Base-by-base conservation (phyloP, 2,797 vertebrate genomes). In the Falco cherrug region DNA sequence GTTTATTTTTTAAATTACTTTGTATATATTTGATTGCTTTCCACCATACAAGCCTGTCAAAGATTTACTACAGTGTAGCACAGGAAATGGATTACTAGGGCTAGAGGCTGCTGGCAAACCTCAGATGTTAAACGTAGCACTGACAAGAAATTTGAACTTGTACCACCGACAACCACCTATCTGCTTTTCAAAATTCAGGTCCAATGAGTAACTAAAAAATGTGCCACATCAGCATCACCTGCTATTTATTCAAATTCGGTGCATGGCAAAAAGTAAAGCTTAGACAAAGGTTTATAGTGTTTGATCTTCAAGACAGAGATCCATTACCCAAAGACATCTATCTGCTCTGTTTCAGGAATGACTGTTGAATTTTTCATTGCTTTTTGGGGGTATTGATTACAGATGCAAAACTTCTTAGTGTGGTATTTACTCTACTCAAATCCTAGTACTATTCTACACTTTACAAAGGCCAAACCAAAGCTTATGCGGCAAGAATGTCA, bases 1-100 rank as follows among this genome's bases (percentile, higher is more conserved):
- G 75, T 51, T 89, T 94, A 63, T 85, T 85, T 92, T 93, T 82
- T 2, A 79, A 79, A 76, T 87, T 59, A 51, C 47, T 93, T 87
- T 4, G 8, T 60, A 73, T 64, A 84, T 35, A 76, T 93, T 68
- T 78, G 57, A 77, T 69, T 80, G 75, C 56, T 87, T 92, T 64
- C 64, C 82, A 63, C 43, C 13, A 0, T 5, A 76, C 10, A 18
- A 87, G 43, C 47, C 51, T 85, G 71, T 70, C 75, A 85, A 74
- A 84, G 87, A 70, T 53, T 54, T 69, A 37, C 60, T 74, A 56
- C 8, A 63, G 60, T 9, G 21, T 26, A 84, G 71, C 16, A 48
- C 15, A 28, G 64, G 64, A 87, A 93, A 92, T 59, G 51, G 59
- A 87, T 91, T 92, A 61, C 69, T 83, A 70, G 68, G 4, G 3